Evolutionary conservation across 2,797 vertebrate species (phyloP).

Genomic region (Streptopelia turtur): DNA sequence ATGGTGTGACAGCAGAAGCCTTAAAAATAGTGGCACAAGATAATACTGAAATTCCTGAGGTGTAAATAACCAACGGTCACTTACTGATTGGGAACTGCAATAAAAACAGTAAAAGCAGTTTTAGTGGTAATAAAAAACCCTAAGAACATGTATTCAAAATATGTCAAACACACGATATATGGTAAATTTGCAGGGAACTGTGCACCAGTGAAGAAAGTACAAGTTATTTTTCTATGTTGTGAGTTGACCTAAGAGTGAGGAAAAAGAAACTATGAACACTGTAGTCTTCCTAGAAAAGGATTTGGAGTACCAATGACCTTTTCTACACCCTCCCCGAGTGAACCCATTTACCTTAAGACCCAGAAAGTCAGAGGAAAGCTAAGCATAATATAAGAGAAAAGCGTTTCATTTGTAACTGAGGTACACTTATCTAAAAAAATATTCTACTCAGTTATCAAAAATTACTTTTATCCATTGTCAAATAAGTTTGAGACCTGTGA

Average conservation of each 20-base stretch:
- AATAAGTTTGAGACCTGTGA: neutral
- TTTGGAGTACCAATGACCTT: neutral
- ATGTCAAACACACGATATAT: neutral
- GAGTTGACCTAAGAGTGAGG: neutral
- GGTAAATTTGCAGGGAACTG: neutral
- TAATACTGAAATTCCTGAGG: neutral
- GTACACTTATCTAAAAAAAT: neutral
- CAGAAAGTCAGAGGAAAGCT: neutral
- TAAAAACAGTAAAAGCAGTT: neutral
- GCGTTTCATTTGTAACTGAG: rapidly evolving
- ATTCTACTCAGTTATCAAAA: neutral
- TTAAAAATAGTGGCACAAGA: neutral
- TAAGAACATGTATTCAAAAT: neutral
- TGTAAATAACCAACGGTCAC: neutral
- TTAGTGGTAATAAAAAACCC: neutral
- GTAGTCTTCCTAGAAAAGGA: neutral
- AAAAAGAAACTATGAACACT: neutral
- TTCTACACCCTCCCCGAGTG: neutral
- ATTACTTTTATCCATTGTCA: neutral
- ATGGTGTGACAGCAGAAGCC: neutral
- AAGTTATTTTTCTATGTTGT: neutral
- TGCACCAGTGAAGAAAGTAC: neutral
- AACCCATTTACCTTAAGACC: neutral
- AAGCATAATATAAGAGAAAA: neutral
- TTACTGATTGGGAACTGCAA: neutral